phyloP scores from a whole-genome alignment of 2,113 vertebrate genomes.

The Oreamnos americanus region DNA sequence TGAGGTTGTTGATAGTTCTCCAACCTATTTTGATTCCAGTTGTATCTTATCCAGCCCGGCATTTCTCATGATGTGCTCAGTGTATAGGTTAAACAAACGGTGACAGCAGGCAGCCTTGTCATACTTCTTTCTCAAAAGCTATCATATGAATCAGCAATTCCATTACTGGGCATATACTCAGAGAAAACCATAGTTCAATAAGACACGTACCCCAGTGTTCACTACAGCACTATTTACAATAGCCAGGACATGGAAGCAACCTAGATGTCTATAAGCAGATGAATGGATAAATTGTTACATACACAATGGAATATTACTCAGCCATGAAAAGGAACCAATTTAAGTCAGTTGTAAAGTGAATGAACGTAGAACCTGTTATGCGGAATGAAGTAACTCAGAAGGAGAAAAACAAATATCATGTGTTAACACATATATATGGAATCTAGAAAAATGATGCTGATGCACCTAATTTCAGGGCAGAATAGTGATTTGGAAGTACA shows the following conservation, averaged over 20 bases:
- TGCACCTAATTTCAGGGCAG: background rate
- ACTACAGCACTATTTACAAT: background rate
- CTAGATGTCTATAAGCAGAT: background rate
- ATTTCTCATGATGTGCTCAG: too few relatives aligned
- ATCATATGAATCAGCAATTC: background rate
- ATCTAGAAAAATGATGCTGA: background rate
- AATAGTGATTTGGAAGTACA: background rate
- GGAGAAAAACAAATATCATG: background rate
- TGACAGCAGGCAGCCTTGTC: background rate
- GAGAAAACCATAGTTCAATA: background rate
- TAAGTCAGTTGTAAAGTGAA: background rate
- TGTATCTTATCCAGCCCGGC: background rate
- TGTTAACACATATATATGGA: background rate
- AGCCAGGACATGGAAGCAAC: background rate
- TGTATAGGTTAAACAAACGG: background rate
- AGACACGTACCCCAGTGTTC: fast-evolving
- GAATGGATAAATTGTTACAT: background rate
- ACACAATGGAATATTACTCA: background rate
- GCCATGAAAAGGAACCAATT: background rate
- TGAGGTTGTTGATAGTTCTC: background rate
- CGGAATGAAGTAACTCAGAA: background rate
- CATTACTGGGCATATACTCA: too few relatives aligned
- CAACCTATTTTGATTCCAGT: background rate
- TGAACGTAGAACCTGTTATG: background rate
- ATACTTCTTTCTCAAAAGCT: background rate